Evolutionary conservation across 2,797 vertebrate species (phyloP).

Genomic region (Toxotes lorentzi): DNA sequence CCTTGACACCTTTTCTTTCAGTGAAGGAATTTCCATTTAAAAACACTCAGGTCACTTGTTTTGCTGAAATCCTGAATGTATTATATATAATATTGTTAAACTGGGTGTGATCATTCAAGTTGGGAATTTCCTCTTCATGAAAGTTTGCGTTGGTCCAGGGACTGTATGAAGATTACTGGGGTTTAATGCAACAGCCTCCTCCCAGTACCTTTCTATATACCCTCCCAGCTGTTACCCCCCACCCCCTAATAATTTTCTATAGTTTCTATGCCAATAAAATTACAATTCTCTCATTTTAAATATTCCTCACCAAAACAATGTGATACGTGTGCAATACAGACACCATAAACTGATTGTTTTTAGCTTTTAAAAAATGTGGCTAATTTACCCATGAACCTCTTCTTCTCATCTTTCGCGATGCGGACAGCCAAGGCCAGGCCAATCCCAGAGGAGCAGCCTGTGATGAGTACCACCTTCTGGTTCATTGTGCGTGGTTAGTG

Average conservation of each 20-base stretch:
- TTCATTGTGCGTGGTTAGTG: conserved; percentile 77
- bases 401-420: conserved; percentile 90
- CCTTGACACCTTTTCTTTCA: not conserved
- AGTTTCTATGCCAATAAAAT: not conserved
- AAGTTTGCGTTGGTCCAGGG: not conserved
- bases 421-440: conserved; percentile 88
- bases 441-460: conserved; percentile 92
- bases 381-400: conserved; percentile 90
- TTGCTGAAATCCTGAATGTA: not conserved
- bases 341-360: not conserved
- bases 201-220: too few species aligned
- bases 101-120: not conserved
- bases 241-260: not conserved
- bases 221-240: too few species aligned
- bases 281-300: not conserved
- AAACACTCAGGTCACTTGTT: not conserved
- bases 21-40: not conserved
- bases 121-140: not conserved
- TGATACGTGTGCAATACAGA: not conserved
- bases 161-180: not conserved
- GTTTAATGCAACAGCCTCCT: too few species aligned
- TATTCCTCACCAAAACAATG: not conserved
- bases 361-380: not conserved
- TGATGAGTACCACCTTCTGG: conserved; percentile 90
- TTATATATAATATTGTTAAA: too few species aligned